phyloP scores from a whole-genome alignment of 1,140 invertebrate species.

The Drosophila nannoptera region DNA sequence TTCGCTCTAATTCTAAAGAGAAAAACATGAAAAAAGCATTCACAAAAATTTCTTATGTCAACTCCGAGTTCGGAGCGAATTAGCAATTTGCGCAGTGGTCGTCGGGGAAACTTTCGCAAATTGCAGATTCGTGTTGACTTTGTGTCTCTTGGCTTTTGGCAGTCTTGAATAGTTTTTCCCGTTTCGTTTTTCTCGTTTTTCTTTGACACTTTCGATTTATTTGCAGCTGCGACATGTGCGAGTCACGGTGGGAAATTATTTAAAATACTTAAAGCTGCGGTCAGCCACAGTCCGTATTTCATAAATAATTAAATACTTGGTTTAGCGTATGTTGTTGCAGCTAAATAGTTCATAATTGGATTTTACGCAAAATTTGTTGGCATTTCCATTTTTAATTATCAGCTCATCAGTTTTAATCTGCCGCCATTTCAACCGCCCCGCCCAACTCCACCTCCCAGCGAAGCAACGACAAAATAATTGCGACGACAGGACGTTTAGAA shows the following conservation, averaged over 20 bases:
- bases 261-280: not conserved
- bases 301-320: not conserved
- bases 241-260: not conserved
- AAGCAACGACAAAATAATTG: constrained; percentile 26
- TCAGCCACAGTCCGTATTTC: not conserved
- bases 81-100: constrained; percentile 23
- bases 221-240: constrained; percentile 1
- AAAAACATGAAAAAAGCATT: constrained; percentile 58
- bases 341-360: constrained; percentile 3
- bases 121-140: constrained; percentile 68
- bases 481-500: constrained; percentile 3
- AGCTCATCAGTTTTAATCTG: constrained; percentile 55
- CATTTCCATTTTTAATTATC: constrained; percentile 52
- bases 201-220: not conserved
- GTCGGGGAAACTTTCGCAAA: constrained; percentile 48
- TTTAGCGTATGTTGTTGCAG: not conserved
- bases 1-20: not conserved
- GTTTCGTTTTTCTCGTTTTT: constrained; percentile 17
- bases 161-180: constrained; percentile 29
- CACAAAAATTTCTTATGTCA: constrained; percentile 69
- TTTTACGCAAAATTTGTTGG: constrained; percentile 40
- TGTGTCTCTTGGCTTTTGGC: constrained; percentile 19
- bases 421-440: not conserved
- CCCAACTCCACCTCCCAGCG: not conserved
- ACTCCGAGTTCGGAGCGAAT: constrained; percentile 59